phyloP scores from a whole-genome alignment of 2,113 vertebrate species.

The Bettongia penicillata region DNA sequence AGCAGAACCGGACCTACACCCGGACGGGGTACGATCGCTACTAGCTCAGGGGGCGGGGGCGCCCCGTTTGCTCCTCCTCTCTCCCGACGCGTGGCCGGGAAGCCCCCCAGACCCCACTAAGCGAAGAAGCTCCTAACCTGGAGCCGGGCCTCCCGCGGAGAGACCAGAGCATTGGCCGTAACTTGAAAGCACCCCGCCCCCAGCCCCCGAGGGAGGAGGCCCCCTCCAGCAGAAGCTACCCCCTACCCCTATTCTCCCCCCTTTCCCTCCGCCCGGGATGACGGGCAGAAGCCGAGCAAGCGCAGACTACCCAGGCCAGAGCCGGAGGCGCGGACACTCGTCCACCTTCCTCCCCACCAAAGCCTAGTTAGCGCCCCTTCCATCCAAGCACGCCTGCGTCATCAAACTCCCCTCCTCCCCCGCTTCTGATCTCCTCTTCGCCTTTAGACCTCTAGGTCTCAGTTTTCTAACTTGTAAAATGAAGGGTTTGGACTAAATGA shows the following conservation, averaged over 20 bases:
- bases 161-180: not conserved
- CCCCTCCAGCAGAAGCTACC: not conserved
- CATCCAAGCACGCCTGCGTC: not conserved
- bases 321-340: not conserved
- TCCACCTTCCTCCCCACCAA: not conserved
- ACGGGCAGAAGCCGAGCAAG: not conserved
- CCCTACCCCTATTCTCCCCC: no score
- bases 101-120: not conserved
- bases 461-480: not conserved
- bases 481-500: not conserved
- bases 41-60: not conserved
- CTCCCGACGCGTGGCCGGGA: not conserved
- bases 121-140: not conserved
- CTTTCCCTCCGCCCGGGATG: accelerated
- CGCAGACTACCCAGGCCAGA: not conserved
- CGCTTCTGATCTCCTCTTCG: not conserved
- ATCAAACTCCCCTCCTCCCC: not conserved
- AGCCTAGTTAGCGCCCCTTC: not conserved
- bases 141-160: not conserved
- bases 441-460: not conserved
- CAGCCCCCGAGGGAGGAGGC: no score
- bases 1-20: not conserved
- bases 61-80: not conserved
- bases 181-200: not conserved
- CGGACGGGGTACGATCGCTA: not conserved